Evolutionary conservation across 2,113 vertebrate species (phyloP), one percentile per base, ranked within the genome.

Genomic region (Gila orcuttii): DNA sequence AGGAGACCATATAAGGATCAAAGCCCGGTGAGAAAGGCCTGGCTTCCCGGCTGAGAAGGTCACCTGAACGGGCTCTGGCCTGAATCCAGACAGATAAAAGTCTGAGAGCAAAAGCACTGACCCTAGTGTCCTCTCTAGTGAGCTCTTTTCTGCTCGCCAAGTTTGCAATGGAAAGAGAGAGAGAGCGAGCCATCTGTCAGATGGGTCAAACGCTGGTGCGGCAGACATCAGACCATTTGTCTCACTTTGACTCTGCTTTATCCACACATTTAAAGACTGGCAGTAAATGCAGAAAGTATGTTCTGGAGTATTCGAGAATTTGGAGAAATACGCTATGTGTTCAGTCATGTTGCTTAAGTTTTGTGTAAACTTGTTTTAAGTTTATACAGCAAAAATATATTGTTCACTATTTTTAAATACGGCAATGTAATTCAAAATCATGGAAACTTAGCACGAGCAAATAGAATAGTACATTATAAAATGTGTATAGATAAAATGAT

Each of bases 31-130:
- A 79, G 59, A 62, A 36, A 77, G 62, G 87, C 75, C 79, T 36
- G 23, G 42, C 77, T 85, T 83, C 79, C 55, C 81, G 87, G 75
- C 74, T 83, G 25, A 87, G 91, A 94, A 95, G 93, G 93, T 94
- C 92, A 92, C 84, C 89, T 86, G 73, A 85, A 82, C 80, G 81
- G 82, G 86, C 81, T 89, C 88, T 91, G 92, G 88, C 86, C 23
- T 1, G 47, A 9, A 76, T 88, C 81, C 87, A 92, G 87, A 64
- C 28, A 66, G 89, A 90, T 89, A 85, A 82, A 83, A 88, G 84
- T 87, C 57, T 74, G 10, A 60, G 50, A 81, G 85, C 84, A 64
- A 47, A 79, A 86, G 79, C 64, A 33, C 82, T 79, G 88, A 89
- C 88, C 85, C 82, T 19, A 28, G 57, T 85, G 88, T 73, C 82